Conservation (phyloP, 1,140 invertebrate genomes). For the Eulimnadia texana region DNA sequence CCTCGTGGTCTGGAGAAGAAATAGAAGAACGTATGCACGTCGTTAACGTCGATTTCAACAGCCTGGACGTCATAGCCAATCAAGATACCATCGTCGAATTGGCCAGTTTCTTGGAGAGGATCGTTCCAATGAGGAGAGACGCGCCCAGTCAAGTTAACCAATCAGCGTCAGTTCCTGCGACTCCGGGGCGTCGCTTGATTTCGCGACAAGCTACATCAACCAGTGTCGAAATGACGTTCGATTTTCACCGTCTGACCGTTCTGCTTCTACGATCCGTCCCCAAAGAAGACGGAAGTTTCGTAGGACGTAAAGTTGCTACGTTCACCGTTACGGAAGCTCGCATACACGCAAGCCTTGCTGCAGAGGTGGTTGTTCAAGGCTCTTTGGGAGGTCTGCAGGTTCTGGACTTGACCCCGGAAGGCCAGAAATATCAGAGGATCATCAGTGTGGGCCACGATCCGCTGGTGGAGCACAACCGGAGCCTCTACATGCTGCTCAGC, state of each 20-base stretch:
- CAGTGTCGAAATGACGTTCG: slow-evolving; percentile 66
- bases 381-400: slow-evolving; percentile 76
- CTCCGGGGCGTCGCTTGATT: neutral
- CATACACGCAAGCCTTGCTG: slow-evolving; percentile 60
- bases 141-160: slow-evolving; percentile 5
- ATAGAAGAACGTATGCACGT: slow-evolving; percentile 49
- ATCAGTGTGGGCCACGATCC: slow-evolving; percentile 69
- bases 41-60: slow-evolving; percentile 81
- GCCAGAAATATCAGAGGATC: slow-evolving; percentile 65
- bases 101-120: slow-evolving; percentile 43
- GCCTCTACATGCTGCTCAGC: slow-evolving; percentile 23
- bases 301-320: slow-evolving; percentile 80
- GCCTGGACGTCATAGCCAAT: slow-evolving; percentile 89
- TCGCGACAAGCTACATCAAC: neutral
- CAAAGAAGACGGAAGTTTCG: slow-evolving; percentile 44
- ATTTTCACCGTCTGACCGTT: slow-evolving; percentile 81
- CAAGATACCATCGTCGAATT: slow-evolving; percentile 87
- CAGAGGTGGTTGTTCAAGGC: slow-evolving; percentile 50
- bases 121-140: neutral
- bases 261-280: slow-evolving; percentile 63
- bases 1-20: slow-evolving; percentile 27
- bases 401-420: slow-evolving; percentile 73
- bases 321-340: slow-evolving; percentile 78
- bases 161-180: slow-evolving; percentile 4
- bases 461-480: slow-evolving; percentile 26